Conservation (phyloP, 2,113 vertebrate species). For the Orycteropus afer region DNA sequence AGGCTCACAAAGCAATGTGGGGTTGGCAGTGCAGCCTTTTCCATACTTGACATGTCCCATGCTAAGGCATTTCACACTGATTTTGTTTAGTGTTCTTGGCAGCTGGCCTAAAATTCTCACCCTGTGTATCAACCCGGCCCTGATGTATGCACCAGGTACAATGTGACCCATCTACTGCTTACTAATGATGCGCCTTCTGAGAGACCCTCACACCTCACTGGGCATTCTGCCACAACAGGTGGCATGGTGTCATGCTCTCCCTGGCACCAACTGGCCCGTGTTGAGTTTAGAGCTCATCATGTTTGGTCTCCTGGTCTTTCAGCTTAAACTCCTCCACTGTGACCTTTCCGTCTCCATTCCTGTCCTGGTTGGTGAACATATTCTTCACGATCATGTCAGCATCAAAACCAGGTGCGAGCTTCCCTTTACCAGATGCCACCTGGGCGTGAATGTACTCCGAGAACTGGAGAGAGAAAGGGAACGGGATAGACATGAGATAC, state of each 20-base stretch:
- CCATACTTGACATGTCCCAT: background rate
- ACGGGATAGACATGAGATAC: background rate
- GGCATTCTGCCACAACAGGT: background rate
- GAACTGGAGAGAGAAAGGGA: conserved; percentile 87
- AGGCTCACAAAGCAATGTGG: background rate
- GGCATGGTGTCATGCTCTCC: conserved; percentile 21
- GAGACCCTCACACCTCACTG: background rate
- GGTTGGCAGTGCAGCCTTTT: background rate
- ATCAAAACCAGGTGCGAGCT: conserved; percentile 96
- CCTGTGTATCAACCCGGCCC: background rate
- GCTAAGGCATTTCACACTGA: conserved; percentile 30
- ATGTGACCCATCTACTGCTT: background rate
- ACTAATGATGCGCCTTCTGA: background rate
- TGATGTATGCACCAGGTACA: background rate
- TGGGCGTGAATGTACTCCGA: conserved; percentile 95
- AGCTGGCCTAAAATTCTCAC: conserved; percentile 12
- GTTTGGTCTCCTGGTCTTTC: conserved; percentile 94
- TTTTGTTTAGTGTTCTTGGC: background rate
- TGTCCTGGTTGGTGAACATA: conserved; percentile 98
- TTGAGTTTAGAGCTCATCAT: conserved; percentile 93
- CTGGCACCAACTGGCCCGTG: background rate
- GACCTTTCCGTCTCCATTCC: conserved; percentile 95
- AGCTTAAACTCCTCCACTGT: conserved; percentile 95
- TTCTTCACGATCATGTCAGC: conserved; percentile 94
- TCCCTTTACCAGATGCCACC: conserved; percentile 94